A percentile compares a stretch with the other conserved stretches of the same genome.
Evolutionary conservation across 1,140 invertebrate species (phyloP).

Genomic region (Drosophila nebulosa): DNA sequence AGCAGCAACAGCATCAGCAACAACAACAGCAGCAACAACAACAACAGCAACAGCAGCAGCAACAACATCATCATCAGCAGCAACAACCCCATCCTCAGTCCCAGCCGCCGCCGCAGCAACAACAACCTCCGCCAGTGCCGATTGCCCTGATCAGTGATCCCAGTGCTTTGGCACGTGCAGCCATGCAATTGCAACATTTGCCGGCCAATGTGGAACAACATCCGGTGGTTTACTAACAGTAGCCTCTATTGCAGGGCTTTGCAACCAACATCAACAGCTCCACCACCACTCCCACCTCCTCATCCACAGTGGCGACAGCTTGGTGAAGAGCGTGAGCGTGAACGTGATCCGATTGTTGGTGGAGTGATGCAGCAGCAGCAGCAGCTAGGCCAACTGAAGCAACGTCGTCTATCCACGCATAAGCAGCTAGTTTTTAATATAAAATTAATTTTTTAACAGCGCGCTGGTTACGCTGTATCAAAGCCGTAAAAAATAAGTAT

Average conservation of each 20-base stretch:
- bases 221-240: slow-evolving; percentile 80
- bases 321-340: slow-evolving; percentile 40
- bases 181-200: slow-evolving; percentile 78
- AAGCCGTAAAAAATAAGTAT: slow-evolving; percentile 6
- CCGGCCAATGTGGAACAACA: slow-evolving; percentile 78
- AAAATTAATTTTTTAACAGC: slow-evolving; percentile 45
- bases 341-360: not conserved
- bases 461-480: slow-evolving; percentile 55
- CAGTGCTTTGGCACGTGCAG: slow-evolving; percentile 69
- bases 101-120: slow-evolving; percentile 55
- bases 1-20: slow-evolving; percentile 65
- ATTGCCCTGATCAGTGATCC: slow-evolving; percentile 78
- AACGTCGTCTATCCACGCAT: slow-evolving; percentile 36
- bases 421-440: slow-evolving; percentile 68
- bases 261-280: slow-evolving; percentile 41
- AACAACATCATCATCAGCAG: slow-evolving; percentile 48
- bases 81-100: slow-evolving; percentile 51
- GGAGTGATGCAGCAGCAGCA: not conserved
- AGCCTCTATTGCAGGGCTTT: slow-evolving; percentile 68
- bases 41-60: slow-evolving; percentile 51
- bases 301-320: slow-evolving; percentile 30
- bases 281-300: slow-evolving; percentile 27
- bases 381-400: slow-evolving; percentile 26
- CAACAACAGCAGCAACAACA: slow-evolving; percentile 57
- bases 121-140: slow-evolving; percentile 70